Evolutionary conservation across 2,797 vertebrate species (phyloP).

Genomic region (Pantherophis vulpinus): DNA sequence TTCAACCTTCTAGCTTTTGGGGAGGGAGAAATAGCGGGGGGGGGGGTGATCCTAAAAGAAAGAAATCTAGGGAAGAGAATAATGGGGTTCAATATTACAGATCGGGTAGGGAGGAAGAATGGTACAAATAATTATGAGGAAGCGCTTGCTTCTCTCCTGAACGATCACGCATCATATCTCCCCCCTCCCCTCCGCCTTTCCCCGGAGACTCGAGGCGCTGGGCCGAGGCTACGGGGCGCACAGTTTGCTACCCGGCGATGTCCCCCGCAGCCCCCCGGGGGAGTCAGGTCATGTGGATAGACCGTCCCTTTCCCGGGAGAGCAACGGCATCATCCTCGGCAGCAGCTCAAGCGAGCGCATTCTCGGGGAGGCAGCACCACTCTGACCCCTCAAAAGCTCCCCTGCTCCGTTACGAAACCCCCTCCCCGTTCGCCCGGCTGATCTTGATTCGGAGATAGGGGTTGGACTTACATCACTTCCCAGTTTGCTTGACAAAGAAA

Average conservation of each 20-base stretch:
- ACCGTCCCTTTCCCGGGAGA: background rate
- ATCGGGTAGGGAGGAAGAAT: background rate
- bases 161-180: too few relatives aligned
- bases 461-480: constrained; percentile 28
- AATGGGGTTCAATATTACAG: background rate
- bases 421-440: background rate
- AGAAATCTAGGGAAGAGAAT: background rate
- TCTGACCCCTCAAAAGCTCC: background rate
- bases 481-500: background rate
- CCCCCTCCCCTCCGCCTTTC: background rate
- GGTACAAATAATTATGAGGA: background rate
- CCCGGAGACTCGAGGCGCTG: background rate
- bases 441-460: background rate
- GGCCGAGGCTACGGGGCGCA: background rate
- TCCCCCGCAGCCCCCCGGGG: background rate
- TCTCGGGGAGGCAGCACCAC: background rate
- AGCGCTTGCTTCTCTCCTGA: background rate
- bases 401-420: background rate
- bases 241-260: background rate
- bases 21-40: background rate
- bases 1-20: background rate
- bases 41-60: background rate
- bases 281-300: background rate
- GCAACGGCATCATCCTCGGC: background rate
- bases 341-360: background rate